Base-by-base conservation (phyloP, 2,888 invertebrate species). In the Leucozona laternaria region DNA sequence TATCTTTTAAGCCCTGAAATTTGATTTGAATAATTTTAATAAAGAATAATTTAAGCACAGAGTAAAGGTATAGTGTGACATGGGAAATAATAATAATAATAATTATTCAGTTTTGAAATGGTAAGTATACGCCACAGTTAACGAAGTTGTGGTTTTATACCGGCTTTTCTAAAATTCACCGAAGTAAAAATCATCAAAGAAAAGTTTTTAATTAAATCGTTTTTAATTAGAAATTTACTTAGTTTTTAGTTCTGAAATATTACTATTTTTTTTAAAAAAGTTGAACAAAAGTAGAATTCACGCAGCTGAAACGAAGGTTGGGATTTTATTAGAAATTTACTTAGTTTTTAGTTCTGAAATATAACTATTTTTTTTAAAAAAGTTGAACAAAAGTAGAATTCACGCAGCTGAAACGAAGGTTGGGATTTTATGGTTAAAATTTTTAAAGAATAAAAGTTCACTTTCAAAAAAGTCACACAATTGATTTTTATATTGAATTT, bases 61-160 rank as follows among this genome's bases (percentile, higher is more conserved):
- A 57, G 3, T 28, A 4, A 5, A 6, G 28, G 0, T 31, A 31
- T 7, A 31, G 31, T 28, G 31, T 57, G 17, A 57, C 57, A 57
- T 57, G 57, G 5, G 57, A 57, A 57, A 31, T 55, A n/a, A 55
- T n/a, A 22, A 53, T 53, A 25, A 53, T 55, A 34, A 55, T 25
- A n/a, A 55, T 55, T 57, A 57, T 57, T 57, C 57, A 57, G 34
- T 57, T 57, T 57, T 34, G 31, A 57, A 57, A 57, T 34, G 17
- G 4, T 31, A 57, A 31, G 57, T 57, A 57, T 57, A 57, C 57
- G 31, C 57, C 31, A 57, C 0, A 31, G 57, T 17, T 4, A 31
- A 57, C 31, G 10, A 57, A 2, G 31, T 17, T 6, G 10, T 1
- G 7, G 25, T 53, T 7, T 8, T 55, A 28, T 28, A 8, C 7